A percentile compares a stretch with the other conserved stretches of the same genome.
These are phyloP conservation scores for Melanaphis sacchari DNA, from an alignment of 1,140 invertebrate species.

Conservation along the genomic window DNA sequence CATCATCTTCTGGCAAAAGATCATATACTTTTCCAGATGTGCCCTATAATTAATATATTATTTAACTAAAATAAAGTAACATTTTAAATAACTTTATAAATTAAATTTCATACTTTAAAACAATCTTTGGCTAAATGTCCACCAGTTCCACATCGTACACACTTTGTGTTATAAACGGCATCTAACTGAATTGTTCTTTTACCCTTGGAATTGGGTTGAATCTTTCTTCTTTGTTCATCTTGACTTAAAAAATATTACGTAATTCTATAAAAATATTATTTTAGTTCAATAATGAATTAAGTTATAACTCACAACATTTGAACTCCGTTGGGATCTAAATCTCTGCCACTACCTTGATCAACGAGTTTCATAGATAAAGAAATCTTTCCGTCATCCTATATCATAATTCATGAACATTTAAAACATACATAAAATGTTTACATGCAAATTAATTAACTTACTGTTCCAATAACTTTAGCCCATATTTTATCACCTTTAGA, in stretches of 20 bases:
- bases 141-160: slow-evolving; percentile 64
- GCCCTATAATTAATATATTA: slow-evolving; percentile 59
- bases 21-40: slow-evolving; percentile 65
- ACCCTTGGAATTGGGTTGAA: slow-evolving; percentile 59
- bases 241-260: slow-evolving; percentile 58
- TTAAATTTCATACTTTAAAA: slow-evolving; percentile 61
- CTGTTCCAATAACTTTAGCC: slow-evolving; percentile 64
- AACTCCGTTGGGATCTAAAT: slow-evolving; percentile 65
- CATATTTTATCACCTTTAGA: slow-evolving; percentile 64
- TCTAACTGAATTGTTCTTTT: slow-evolving; percentile 64
- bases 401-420: neutral
- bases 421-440: neutral
- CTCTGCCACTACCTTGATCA: slow-evolving; percentile 65
- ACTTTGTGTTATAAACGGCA: slow-evolving; percentile 65
- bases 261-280: neutral
- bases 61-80: neutral
- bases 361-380: slow-evolving; percentile 66
- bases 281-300: neutral
- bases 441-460: neutral
- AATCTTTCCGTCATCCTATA: slow-evolving; percentile 65
- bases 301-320: slow-evolving; percentile 62
- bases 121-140: slow-evolving; percentile 65
- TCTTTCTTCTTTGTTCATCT: slow-evolving; percentile 64
- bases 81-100: neutral
- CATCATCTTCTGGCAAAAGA: slow-evolving; percentile 64